A percentile compares a stretch with the other conserved stretches of the same genome.
These are phyloP conservation scores for Macrosiphum euphorbiae DNA, from an alignment of 2,888 invertebrate species.

Conservation along the genomic window DNA sequence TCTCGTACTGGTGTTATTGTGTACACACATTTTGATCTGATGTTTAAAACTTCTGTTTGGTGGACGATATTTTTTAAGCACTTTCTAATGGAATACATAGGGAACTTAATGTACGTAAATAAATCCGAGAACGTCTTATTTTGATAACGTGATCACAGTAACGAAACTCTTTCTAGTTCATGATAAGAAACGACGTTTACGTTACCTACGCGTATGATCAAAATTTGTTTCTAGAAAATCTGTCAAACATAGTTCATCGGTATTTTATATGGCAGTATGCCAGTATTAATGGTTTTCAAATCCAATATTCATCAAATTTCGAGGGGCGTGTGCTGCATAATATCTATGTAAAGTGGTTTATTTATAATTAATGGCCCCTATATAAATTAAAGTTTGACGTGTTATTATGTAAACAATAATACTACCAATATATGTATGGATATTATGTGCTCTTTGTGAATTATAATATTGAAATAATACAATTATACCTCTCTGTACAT, in stretches of 20 bases:
- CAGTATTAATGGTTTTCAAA: not conserved
- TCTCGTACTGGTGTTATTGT: not conserved
- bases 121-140: not conserved
- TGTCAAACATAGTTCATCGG: not conserved
- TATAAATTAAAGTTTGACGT: not conserved
- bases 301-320: not conserved
- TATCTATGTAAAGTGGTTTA: not conserved
- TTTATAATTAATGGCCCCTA: not conserved
- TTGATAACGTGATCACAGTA: not conserved
- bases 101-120: not conserved
- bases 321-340: not conserved
- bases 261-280: not conserved
- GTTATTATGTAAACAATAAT: slow-evolving; percentile 24
- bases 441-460: not conserved
- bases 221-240: not conserved
- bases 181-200: not conserved
- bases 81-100: not conserved
- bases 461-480: not conserved
- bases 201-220: not conserved
- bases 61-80: not conserved
- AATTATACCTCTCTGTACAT: not conserved
- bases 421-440: not conserved
- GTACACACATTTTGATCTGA: not conserved
- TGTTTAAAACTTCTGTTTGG: not conserved
- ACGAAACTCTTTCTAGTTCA: not conserved